Evolutionary conservation across 2,113 vertebrate species (phyloP).

Genomic region (Burhinus oedicnemus): DNA sequence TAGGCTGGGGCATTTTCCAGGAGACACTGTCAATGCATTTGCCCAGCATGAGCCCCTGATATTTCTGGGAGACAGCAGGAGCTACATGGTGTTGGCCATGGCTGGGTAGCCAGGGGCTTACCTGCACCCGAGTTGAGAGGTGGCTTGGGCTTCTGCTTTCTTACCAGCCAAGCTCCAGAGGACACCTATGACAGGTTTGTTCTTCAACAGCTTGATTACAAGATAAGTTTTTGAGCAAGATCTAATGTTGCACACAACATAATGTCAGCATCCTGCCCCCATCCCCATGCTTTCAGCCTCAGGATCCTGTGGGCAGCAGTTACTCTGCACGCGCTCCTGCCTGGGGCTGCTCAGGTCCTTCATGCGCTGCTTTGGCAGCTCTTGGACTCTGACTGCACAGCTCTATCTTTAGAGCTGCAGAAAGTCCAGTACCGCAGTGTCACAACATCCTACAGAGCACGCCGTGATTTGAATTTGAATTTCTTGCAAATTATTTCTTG

Average conservation of each 20-base stretch:
- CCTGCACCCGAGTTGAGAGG: fast-evolving
- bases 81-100: fast-evolving
- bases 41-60: not conserved
- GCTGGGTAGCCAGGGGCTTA: not conserved
- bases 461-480: not conserved
- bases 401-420: constrained; percentile 6
- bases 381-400: not conserved
- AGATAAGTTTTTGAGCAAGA: not conserved
- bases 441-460: not conserved
- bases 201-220: not conserved
- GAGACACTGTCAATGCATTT: not conserved
- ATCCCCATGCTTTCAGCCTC: not conserved
- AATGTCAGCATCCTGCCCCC: not conserved
- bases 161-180: not conserved
- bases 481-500: not conserved
- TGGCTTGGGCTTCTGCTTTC: not conserved
- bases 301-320: not conserved
- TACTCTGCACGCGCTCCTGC: fast-evolving
- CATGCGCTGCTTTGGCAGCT: not conserved
- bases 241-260: not conserved
- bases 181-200: not conserved
- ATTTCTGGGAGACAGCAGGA: not conserved
- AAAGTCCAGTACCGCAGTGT: not conserved
- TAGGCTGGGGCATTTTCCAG: not conserved
- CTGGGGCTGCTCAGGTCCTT: not conserved